These are phyloP conservation scores for Acropora yongei DNA, from an alignment of 64 coral and sea anemone genomes.

Conservation along the genomic window DNA sequence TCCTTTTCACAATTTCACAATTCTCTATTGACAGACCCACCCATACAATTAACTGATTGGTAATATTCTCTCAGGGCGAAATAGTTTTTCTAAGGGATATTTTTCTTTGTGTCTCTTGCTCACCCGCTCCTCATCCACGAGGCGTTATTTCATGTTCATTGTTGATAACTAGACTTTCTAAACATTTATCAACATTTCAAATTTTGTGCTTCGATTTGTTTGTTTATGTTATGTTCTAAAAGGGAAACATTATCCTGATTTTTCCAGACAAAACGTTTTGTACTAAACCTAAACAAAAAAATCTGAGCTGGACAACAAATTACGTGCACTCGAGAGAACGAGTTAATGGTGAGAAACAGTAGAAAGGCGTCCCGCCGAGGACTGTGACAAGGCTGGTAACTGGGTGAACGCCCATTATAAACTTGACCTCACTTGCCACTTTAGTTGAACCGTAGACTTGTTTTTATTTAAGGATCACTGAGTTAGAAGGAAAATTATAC, in stretches of 20 bases:
- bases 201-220: not conserved
- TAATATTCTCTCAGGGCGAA: too few relatives aligned
- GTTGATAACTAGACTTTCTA: not conserved
- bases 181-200: not conserved
- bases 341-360: not conserved
- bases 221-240: not conserved
- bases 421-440: not conserved
- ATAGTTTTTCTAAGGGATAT: too few relatives aligned
- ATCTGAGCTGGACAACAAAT: too few relatives aligned
- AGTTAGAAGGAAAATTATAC: not conserved
- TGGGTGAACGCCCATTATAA: not conserved
- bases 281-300: too few relatives aligned
- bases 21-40: too few relatives aligned
- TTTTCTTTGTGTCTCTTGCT: not conserved
- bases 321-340: too few relatives aligned
- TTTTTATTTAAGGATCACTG: not conserved
- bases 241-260: not conserved
- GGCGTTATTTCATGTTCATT: not conserved
- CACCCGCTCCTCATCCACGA: not conserved
- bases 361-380: not conserved
- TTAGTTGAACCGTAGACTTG: not conserved
- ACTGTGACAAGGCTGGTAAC: not conserved
- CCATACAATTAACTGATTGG: too few relatives aligned
- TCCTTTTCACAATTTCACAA: too few relatives aligned
- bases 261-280: not conserved